Evolutionary conservation across 2,888 invertebrate genomes (phyloP).

Genomic region (Nipponacmea schrenckii): DNA sequence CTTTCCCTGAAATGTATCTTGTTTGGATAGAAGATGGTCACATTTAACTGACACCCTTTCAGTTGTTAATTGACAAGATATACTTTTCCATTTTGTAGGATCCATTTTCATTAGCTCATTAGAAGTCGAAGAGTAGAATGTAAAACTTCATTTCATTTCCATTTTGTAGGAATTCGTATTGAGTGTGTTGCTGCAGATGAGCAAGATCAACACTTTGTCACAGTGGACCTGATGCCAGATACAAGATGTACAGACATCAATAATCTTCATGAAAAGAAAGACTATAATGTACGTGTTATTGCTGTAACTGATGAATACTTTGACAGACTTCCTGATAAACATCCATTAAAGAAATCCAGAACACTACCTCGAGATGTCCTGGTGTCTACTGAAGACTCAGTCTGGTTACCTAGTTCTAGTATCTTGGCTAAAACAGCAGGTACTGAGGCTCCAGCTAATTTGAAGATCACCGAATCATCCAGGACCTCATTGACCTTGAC

Average conservation of each 20-base stretch:
- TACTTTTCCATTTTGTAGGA: too few species aligned
- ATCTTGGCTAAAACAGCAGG: constrained; percentile 65
- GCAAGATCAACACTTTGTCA: constrained; percentile 46
- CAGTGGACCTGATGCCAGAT: constrained; percentile 61
- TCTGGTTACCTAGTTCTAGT: constrained; percentile 64
- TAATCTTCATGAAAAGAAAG: constrained; percentile 62
- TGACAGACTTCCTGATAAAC: constrained; percentile 61
- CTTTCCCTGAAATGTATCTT: too few species aligned
- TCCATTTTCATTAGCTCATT: too few species aligned
- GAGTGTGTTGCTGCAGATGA: constrained; percentile 62
- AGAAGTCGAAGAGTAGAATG: too few species aligned
- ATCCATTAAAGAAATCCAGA: constrained; percentile 50
- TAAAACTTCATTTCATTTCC: too few species aligned
- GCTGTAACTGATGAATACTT: constrained; percentile 68
- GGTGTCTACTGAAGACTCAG: constrained; percentile 57
- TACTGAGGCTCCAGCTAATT: constrained; percentile 60
- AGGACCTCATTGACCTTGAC: constrained; percentile 56
- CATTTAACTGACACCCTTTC: too few species aligned
- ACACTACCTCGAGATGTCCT: constrained; percentile 55
- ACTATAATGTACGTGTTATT: constrained; percentile 64
- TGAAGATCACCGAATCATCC: constrained; percentile 51
- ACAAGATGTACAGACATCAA: constrained; percentile 55
- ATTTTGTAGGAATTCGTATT: constrained; percentile 57
- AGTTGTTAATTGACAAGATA: too few species aligned
- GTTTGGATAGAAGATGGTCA: too few species aligned